These are phyloP conservation scores for Globicephala melas DNA, from an alignment of 2,113 vertebrate species.

Conservation along the genomic window DNA sequence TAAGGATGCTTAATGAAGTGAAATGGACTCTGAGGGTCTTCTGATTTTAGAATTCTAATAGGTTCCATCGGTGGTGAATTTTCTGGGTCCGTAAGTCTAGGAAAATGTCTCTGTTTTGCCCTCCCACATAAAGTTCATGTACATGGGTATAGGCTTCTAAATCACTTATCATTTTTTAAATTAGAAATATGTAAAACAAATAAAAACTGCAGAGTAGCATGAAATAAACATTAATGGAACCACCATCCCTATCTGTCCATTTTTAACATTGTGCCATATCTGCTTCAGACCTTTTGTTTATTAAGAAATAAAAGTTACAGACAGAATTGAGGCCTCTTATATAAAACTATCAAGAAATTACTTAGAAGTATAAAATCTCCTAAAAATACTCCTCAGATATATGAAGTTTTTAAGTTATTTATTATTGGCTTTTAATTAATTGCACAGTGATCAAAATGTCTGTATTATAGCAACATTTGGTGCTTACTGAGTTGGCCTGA, in stretches of 20 bases:
- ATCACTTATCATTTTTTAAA: background rate
- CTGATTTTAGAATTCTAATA: background rate
- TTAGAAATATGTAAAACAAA: slow-evolving; percentile 4
- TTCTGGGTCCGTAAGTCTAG: background rate
- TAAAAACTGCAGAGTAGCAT: background rate
- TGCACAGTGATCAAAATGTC: background rate
- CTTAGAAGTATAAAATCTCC: background rate
- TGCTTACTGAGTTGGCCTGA: background rate
- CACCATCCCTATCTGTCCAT: background rate
- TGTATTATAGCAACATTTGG: background rate
- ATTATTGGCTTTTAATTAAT: background rate
- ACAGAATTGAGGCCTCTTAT: background rate
- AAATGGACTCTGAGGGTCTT: background rate
- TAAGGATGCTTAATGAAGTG: background rate
- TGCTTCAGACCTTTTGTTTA: background rate
- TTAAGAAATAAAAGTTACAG: background rate
- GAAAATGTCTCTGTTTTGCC: background rate
- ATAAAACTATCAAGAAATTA: background rate
- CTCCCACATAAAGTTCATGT: background rate
- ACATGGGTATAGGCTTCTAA: background rate
- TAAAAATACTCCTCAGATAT: background rate
- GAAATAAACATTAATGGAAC: background rate
- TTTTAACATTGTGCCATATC: background rate
- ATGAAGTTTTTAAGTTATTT: background rate
- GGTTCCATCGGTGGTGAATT: background rate